Conservation (phyloP, 2,888 invertebrate genomes). For the Dynastes grantii region DNA sequence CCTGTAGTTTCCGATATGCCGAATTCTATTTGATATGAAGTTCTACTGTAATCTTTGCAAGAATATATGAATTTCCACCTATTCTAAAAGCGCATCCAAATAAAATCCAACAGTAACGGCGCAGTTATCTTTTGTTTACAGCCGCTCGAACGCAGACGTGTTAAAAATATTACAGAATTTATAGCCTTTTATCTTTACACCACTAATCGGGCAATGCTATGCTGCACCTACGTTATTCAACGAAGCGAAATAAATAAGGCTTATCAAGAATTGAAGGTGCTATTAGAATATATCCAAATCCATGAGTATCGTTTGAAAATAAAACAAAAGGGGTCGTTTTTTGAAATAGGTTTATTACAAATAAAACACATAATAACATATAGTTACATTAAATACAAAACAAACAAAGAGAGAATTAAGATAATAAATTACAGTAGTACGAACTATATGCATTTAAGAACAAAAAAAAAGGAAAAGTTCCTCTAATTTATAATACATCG, state of each 20-base stretch:
- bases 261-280: constrained; percentile 59
- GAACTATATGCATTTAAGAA: constrained; percentile 9
- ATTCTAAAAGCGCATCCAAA: too few relatives aligned
- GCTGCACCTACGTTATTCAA: constrained; percentile 36
- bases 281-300: constrained; percentile 54
- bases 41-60: too few relatives aligned
- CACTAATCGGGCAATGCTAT: not conserved
- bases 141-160: not conserved
- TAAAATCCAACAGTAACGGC: too few relatives aligned
- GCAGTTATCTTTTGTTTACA: constrained; percentile 27
- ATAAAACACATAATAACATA: constrained; percentile 49
- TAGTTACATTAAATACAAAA: constrained; percentile 51
- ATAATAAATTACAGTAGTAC: constrained; percentile 52
- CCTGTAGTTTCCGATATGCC: not conserved
- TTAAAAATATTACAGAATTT: constrained; percentile 18
- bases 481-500: constrained; percentile 31
- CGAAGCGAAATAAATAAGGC: constrained; percentile 24
- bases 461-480: constrained; percentile 46
- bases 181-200: constrained; percentile 33
- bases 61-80: not conserved
- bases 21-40: too few relatives aligned
- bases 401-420: constrained; percentile 44
- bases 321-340: constrained; percentile 48
- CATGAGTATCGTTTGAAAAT: constrained; percentile 35
- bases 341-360: constrained; percentile 47